Base-by-base conservation (phyloP, 2,113 vertebrate species). In the Loxodonta africana region DNA sequence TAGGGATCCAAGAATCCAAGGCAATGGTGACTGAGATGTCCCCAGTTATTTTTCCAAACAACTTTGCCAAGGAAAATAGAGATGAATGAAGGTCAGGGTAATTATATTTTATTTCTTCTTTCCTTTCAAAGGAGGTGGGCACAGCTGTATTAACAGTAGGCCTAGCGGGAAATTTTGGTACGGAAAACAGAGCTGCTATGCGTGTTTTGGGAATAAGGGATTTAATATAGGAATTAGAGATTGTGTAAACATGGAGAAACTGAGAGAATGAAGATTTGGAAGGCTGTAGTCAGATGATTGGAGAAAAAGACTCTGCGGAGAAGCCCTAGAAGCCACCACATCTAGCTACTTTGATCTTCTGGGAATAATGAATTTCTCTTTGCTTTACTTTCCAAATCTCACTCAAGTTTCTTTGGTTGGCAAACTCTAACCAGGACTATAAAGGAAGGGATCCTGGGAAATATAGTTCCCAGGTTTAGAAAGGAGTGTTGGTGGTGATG, bases 1-100 rank as follows among this genome's bases (percentile, higher is more conserved):
- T 62, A 65, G 53, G 23, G 48, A 82, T 88, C 5, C 65, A 97
- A 88, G 95, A 90, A 97, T 77, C 51, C 44, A 88, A 53, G 71
- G 37, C 63, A 84, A 18, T 11, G 33, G 9, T 73, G 28, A 80
- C 14, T 17, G 62, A 53, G 33, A 62, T 80, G 23, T 69, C 30
- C 41, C 21, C 81, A 85, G 33, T 6, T 97, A 51, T 93, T 90
- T 95, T 90, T 53, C 92, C 33, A 93, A 88, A 44, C 25, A 86
- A 81, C 18, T 33, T 9, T 94, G 85, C 67, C 88, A 93, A 83
- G 8, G 57, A 76, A 94, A 95, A 97, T 2, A 48, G 46, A 83
- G 73, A 80, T 94, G 26, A 90, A 44, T 30, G 20, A 23, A 76
- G 74, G 67, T 93, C 30, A 67, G 65, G 76, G 81, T 88, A 87